Conservation (phyloP, 2,113 vertebrate species). For the Nansenia antarctica region DNA sequence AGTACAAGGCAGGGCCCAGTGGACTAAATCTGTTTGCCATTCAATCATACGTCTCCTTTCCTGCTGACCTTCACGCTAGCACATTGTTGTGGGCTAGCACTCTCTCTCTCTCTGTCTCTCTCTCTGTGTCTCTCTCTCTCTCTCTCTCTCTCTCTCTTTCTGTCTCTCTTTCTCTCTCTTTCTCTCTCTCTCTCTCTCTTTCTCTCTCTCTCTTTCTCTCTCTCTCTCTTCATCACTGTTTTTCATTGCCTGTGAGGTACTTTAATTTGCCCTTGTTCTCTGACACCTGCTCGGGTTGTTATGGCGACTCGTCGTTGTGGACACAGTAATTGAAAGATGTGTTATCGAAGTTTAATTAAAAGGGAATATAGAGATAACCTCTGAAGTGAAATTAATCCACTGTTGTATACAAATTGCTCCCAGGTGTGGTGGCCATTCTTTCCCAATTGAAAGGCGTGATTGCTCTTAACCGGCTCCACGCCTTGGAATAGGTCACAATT, state of each 20-base stretch:
- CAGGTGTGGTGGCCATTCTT: background rate
- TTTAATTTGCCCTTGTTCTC: constrained; percentile 7
- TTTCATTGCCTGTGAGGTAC: constrained; percentile 10
- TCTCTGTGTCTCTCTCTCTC: background rate
- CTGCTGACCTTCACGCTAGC: constrained; percentile 36
- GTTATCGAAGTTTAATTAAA: constrained; percentile 55
- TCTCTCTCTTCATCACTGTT: background rate
- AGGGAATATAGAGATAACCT: constrained; percentile 34
- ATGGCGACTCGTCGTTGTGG: constrained; percentile 13
- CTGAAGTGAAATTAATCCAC: constrained; percentile 40
- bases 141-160: background rate
- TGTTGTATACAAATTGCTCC: constrained; percentile 38
- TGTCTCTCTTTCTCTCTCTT: background rate
- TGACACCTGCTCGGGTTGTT: background rate
- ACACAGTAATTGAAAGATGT: constrained; percentile 57
- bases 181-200: background rate
- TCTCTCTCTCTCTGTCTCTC: background rate
- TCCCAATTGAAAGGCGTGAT: constrained; percentile 13
- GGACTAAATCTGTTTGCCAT: constrained; percentile 27
- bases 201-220: background rate
- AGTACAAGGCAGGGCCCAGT: constrained; percentile 1
- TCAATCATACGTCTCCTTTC: constrained; percentile 16
- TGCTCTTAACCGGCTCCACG: background rate
- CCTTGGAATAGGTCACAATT: background rate
- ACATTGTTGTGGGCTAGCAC: constrained; percentile 7